Evolutionary conservation across 2,888 invertebrate genomes (phyloP).

Genomic region (Phlogophora meticulosa): DNA sequence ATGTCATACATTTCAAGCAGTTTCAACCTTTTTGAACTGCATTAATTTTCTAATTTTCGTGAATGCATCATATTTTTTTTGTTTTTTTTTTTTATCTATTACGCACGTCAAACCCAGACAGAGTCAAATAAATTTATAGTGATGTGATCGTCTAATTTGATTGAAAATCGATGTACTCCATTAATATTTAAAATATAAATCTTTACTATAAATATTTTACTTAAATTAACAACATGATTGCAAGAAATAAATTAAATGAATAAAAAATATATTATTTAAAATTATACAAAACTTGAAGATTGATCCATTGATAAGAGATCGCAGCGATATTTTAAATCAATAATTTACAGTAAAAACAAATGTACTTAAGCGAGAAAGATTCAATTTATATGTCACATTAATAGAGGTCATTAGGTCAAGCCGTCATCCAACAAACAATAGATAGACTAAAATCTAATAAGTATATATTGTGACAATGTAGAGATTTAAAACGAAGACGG

Average conservation of each 20-base stretch:
- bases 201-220: too few species aligned
- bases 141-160: slow-evolving; percentile 11
- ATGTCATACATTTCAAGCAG: too few species aligned
- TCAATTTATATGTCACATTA: not conserved
- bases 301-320: too few species aligned
- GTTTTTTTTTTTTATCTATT: not conserved
- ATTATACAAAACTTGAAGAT: too few species aligned
- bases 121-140: slow-evolving; percentile 6
- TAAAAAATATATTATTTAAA: too few species aligned
- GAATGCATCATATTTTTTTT: slow-evolving; percentile 1
- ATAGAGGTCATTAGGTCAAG: slow-evolving; percentile 40
- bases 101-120: not conserved
- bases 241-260: too few species aligned
- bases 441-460: slow-evolving; percentile 1
- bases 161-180: slow-evolving; percentile 11
- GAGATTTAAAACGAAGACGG: not conserved
- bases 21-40: not conserved
- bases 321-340: not conserved
- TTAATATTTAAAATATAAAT: not conserved
- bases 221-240: not conserved
- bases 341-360: not conserved
- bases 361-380: not conserved
- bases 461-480: not conserved
- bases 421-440: not conserved
- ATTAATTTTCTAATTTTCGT: not conserved